Evolutionary conservation across 1,140 invertebrate species (phyloP).

Genomic region (Holotrichia oblita): DNA sequence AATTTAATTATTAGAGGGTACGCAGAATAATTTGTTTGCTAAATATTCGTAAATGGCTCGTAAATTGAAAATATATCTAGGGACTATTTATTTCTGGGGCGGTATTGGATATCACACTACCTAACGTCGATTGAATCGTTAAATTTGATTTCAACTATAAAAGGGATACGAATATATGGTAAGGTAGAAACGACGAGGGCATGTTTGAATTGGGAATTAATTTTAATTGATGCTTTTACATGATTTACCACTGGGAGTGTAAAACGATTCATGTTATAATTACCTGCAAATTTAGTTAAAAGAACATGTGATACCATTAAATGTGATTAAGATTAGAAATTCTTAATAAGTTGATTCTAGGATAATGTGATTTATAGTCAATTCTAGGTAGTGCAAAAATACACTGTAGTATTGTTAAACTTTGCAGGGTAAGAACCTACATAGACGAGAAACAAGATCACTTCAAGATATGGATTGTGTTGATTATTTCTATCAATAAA

Average conservation of each 20-base stretch:
- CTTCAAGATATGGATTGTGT: no score
- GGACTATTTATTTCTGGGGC: background rate
- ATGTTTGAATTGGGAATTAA: background rate
- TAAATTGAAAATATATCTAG: background rate
- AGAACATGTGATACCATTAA: no score
- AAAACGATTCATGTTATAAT: background rate
- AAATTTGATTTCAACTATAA: conserved; percentile 5
- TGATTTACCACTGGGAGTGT: background rate
- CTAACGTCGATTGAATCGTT: background rate
- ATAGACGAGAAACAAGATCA: no score
- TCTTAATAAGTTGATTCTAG: no score
- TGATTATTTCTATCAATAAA: no score
- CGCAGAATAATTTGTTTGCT: background rate
- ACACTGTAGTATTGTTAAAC: no score
- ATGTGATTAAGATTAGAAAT: no score
- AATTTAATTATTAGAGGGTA: background rate
- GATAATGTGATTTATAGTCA: no score
- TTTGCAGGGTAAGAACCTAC: no score
- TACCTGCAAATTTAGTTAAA: no score
- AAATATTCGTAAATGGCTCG: background rate
- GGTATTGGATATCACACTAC: conserved; percentile 2
- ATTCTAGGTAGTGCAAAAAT: no score
- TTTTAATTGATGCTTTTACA: background rate
- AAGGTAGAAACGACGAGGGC: no score
- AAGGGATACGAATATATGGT: background rate